Evolutionary conservation across 1,140 invertebrate genomes (phyloP).

Genomic region (Psilanteris sp.): DNA sequence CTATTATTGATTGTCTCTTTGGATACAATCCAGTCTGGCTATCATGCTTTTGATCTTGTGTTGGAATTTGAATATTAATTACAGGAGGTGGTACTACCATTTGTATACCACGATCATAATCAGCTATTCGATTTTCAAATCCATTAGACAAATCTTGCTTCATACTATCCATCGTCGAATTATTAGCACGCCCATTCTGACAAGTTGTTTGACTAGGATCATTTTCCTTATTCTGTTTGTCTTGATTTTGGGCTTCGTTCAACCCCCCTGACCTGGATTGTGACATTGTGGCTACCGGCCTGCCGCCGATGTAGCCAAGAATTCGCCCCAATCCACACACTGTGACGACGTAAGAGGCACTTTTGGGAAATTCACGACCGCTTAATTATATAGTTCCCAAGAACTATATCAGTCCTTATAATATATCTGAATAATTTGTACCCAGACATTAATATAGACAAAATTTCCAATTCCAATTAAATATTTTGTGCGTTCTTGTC

Average conservation of each 20-base stretch:
- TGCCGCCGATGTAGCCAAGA: constrained; percentile 78
- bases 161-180: constrained; percentile 43
- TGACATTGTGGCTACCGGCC: constrained; percentile 77
- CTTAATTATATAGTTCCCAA: constrained; percentile 4
- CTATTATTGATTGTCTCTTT: constrained; percentile 67
- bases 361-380: constrained; percentile 53
- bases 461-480: neutral
- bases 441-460: constrained; percentile 47
- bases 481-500: neutral
- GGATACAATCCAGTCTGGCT: constrained; percentile 40
- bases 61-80: constrained; percentile 32
- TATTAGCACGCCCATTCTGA: constrained; percentile 69
- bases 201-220: constrained; percentile 62
- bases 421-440: constrained; percentile 21
- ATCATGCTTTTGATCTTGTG: constrained; percentile 34
- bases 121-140: constrained; percentile 72
- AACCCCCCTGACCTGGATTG: constrained; percentile 71
- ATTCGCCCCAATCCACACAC: constrained; percentile 79
- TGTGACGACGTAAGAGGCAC: constrained; percentile 71
- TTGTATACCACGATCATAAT: constrained; percentile 63
- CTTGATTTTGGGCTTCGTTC: constrained; percentile 65
- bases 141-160: constrained; percentile 75
- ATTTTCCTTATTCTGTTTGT: constrained; percentile 51
- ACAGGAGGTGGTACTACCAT: constrained; percentile 25
- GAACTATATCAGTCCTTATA: constrained; percentile 13